phyloP scores from a whole-genome alignment of 2,888 invertebrate genomes.

The Dione juno region DNA sequence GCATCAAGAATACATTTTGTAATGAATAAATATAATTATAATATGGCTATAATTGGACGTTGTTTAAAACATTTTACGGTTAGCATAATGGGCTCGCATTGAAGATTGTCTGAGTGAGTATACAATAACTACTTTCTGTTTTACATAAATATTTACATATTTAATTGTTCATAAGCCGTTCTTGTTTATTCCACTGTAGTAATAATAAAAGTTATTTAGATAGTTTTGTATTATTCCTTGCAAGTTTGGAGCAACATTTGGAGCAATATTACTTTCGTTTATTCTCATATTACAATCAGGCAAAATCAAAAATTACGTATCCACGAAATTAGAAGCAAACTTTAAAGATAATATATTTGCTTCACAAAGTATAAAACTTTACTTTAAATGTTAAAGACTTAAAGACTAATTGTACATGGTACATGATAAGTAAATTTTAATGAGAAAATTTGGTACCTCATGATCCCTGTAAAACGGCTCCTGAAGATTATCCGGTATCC shows the following conservation, averaged over 20 bases:
- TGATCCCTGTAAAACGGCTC: slow-evolving; percentile 98
- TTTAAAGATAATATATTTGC: neutral
- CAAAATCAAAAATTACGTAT: neutral
- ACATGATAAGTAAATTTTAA: too few relatives aligned
- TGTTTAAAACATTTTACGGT: slow-evolving; percentile 1
- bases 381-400: too few relatives aligned
- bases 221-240: neutral
- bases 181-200: neutral
- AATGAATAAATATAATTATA: neutral
- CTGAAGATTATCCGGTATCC: slow-evolving; percentile 94
- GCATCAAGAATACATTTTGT: neutral
- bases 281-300: neutral
- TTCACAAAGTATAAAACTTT: too few relatives aligned
- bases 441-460: slow-evolving; percentile 85
- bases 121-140: slow-evolving; percentile 2
- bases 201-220: neutral
- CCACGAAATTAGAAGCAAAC: neutral
- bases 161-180: neutral
- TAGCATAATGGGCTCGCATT: neutral
- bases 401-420: too few relatives aligned
- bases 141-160: slow-evolving; percentile 10
- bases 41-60: neutral
- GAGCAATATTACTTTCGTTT: neutral
- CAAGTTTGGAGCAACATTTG: neutral
- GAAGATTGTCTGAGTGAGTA: neutral